Evolutionary conservation across 2,113 vertebrate species (phyloP).

Genomic region (Baryphthengus martii): DNA sequence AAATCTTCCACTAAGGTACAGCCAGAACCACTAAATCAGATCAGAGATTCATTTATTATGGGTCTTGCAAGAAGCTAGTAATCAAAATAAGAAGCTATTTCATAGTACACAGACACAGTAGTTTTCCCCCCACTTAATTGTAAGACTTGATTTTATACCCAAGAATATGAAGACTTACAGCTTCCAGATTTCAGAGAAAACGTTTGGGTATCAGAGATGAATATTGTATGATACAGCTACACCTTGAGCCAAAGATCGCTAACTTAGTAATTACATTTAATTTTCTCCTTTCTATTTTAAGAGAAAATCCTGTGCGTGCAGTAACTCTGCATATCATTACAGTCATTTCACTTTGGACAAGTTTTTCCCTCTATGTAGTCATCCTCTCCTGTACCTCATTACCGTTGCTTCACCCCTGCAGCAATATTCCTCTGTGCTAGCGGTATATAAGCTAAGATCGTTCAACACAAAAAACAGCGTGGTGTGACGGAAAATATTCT

Average conservation of each 20-base stretch:
- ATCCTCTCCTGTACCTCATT: neutral
- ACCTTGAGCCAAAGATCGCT: neutral
- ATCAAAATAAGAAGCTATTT: neutral
- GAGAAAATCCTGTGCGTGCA: neutral
- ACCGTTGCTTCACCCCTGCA: neutral
- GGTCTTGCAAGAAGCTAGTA: fast-evolving
- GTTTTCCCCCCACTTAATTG: neutral
- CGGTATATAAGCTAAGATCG: neutral
- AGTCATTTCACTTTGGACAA: neutral
- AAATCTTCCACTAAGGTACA: neutral
- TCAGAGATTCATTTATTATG: neutral
- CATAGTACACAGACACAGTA: neutral
- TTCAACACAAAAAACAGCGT: neutral
- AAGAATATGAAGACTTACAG: neutral
- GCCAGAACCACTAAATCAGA: neutral
- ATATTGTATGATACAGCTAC: neutral
- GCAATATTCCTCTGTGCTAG: neutral
- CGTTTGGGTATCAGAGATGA: neutral
- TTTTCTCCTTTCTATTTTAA: neutral
- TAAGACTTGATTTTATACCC: neutral
- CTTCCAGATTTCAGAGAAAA: neutral
- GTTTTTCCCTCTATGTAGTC: neutral
- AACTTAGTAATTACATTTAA: neutral
- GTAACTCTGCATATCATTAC: neutral
- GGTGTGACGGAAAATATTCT: neutral